Percentiles rank a stretch among this genome's conserved stretches.
Evolutionary conservation across 92 coral and sea anemone genomes (phyloP).

Genomic region (Blastomussa wellsi): DNA sequence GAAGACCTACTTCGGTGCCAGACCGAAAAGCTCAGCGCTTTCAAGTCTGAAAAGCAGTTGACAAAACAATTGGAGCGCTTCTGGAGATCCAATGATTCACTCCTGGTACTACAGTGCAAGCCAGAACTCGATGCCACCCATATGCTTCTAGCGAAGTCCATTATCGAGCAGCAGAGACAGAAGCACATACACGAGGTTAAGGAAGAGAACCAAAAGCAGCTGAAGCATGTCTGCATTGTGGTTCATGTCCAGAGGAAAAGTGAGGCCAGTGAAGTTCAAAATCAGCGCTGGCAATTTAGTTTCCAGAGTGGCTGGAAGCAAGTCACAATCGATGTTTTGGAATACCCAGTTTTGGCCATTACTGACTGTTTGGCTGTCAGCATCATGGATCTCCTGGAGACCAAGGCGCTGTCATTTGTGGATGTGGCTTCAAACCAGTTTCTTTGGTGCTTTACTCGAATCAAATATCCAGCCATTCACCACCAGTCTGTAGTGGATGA

Average conservation of each 20-base stretch:
- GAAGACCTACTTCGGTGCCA: conserved; percentile 67
- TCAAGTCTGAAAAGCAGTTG: conserved; percentile 91
- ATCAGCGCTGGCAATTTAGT: conserved; percentile 90
- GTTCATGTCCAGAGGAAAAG: conserved; percentile 82
- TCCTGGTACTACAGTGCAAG: conserved; percentile 84
- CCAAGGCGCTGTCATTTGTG: conserved; percentile 67
- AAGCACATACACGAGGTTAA: conserved; percentile 33
- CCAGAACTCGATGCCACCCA: conserved; percentile 94
- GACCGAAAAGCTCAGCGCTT: conserved; percentile 85
- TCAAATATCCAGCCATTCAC: conserved; percentile 70
- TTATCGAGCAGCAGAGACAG: conserved; percentile 83
- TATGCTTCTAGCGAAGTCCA: conserved; percentile 87
- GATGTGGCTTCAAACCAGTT: conserved; percentile 74
- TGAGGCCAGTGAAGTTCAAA: conserved; percentile 22
- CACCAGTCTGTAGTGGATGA: conserved; percentile 61
- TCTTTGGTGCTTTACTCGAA: conserved; percentile 94
- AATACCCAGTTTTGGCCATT: conserved; percentile 68
- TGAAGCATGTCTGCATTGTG: conserved; percentile 89
- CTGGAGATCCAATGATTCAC: conserved; percentile 68
- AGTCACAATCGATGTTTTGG: conserved; percentile 86
- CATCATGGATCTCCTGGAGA: conserved; percentile 57
- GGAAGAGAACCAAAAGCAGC: conserved; percentile 11
- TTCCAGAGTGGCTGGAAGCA: conserved; percentile 96
- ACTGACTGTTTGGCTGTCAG: conserved; percentile 60
- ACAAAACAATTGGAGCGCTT: conserved; percentile 76